Conservation (phyloP, 2,888 invertebrate species). For the Steinernema hermaphroditum region DNA sequence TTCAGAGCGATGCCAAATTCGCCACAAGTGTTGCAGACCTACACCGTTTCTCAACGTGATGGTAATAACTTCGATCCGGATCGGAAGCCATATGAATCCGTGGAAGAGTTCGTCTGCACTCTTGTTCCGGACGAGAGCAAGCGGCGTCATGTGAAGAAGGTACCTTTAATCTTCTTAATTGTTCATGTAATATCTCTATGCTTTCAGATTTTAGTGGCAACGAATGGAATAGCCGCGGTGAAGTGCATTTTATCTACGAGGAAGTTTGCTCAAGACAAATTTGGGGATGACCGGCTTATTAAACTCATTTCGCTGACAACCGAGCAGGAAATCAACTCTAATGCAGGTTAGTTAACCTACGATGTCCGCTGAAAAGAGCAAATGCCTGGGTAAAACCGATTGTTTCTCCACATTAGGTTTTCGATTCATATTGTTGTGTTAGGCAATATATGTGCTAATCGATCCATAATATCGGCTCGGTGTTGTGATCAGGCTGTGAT, state of each 20-base stretch:
- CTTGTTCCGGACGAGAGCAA: neutral
- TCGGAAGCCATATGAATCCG: neutral
- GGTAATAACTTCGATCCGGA: slow-evolving; percentile 8
- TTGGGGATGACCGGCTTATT: slow-evolving; percentile 58
- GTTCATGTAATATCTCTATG: no score
- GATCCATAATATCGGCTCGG: neutral
- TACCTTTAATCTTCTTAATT: neutral
- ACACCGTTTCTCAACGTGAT: slow-evolving; percentile 18
- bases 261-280: slow-evolving; percentile 54
- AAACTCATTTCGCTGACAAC: slow-evolving; percentile 63
- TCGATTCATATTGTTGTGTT: no score
- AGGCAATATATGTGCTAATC: neutral
- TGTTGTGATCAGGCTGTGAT: neutral
- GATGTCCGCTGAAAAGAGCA: neutral
- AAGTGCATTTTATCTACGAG: slow-evolving; percentile 62
- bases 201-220: slow-evolving; percentile 62
- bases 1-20: slow-evolving; percentile 7
- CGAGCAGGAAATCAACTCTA: slow-evolving; percentile 62
- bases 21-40: slow-evolving; percentile 14
- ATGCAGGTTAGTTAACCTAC: slow-evolving; percentile 52
- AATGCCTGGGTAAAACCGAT: neutral
- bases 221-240: slow-evolving; percentile 66
- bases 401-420: neutral
- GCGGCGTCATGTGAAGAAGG: slow-evolving; percentile 10
- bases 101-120: slow-evolving; percentile 3